Conservation (phyloP, 2,113 vertebrate genomes). For the Sorex araneus region DNA sequence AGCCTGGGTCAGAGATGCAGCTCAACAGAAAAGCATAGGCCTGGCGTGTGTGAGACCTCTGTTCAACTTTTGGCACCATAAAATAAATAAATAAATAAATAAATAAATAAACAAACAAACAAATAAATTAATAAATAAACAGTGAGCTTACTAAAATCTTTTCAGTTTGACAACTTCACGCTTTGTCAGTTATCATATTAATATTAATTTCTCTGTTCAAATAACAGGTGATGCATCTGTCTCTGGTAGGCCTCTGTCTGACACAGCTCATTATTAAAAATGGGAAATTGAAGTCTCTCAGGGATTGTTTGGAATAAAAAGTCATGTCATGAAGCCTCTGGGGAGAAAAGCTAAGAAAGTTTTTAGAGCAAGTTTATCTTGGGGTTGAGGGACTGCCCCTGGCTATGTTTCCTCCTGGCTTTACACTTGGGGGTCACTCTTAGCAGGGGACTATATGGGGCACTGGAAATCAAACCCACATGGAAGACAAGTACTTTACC, state of each 20-base stretch:
- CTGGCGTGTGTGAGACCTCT: too few relatives aligned
- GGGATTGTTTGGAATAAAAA: background rate
- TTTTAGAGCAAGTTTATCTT: background rate
- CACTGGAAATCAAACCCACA: too few relatives aligned
- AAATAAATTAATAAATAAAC: too few relatives aligned
- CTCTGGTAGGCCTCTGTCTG: background rate
- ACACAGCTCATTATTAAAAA: background rate
- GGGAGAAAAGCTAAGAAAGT: background rate
- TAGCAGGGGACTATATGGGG: too few relatives aligned
- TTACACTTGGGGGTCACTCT: too few relatives aligned
- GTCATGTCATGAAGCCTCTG: background rate
- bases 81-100: too few relatives aligned
- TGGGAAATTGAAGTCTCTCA: background rate
- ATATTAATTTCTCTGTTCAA: constrained; percentile 25
- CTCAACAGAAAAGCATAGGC: too few relatives aligned
- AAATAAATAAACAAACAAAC: too few relatives aligned
- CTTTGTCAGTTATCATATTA: background rate
- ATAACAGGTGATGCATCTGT: constrained; percentile 5
- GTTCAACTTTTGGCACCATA: too few relatives aligned
- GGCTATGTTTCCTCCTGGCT: background rate
- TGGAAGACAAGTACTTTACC: background rate
- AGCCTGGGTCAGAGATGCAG: background rate
- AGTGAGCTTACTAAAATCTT: background rate
- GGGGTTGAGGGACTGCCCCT: too few relatives aligned
- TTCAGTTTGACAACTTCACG: constrained; percentile 23